Percentiles rank a stretch among this genome's conserved stretches.
Conservation (phyloP, 2,888 invertebrate genomes). For the Lingula anatina region DNA sequence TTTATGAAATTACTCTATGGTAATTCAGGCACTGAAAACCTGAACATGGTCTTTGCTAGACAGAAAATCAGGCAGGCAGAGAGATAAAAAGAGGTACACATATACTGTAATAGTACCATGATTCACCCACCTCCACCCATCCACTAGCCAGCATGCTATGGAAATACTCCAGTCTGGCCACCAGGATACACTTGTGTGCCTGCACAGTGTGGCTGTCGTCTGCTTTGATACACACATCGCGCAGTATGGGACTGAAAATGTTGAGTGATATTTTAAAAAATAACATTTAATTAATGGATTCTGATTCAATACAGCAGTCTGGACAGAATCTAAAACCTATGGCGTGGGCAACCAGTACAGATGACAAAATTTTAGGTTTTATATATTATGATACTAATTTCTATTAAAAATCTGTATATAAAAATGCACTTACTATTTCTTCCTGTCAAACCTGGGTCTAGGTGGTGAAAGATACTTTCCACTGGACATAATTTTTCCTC, state of each 20-base stretch:
- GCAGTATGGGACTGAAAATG: slow-evolving; percentile 53
- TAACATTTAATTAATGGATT: not conserved
- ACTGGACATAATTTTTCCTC: slow-evolving; percentile 23
- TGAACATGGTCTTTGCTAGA: too few species aligned
- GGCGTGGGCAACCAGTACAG: too few species aligned
- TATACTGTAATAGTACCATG: too few species aligned
- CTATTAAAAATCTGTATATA: too few species aligned
- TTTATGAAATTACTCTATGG: too few species aligned
- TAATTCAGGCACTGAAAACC: too few species aligned
- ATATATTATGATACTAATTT: too few species aligned
- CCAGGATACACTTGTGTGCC: slow-evolving; percentile 78
- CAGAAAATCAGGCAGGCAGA: too few species aligned
- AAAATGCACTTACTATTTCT: slow-evolving; percentile 39
- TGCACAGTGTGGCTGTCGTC: slow-evolving; percentile 54
- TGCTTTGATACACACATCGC: slow-evolving; percentile 62
- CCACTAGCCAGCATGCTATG: slow-evolving; percentile 74
- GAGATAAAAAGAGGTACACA: too few species aligned
- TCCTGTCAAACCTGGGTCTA: slow-evolving; percentile 55
- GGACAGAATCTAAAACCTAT: too few species aligned
- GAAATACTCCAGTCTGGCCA: slow-evolving; percentile 79
- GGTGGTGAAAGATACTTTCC: slow-evolving; percentile 34
- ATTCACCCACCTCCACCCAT: slow-evolving; percentile 69
- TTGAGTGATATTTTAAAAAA: not conserved
- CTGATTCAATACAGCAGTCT: too few species aligned
- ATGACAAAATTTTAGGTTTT: too few species aligned